Evolutionary conservation across 2,888 invertebrate genomes (phyloP), one percentile per base, ranked within the genome.

Genomic region (Philereme transversata): DNA sequence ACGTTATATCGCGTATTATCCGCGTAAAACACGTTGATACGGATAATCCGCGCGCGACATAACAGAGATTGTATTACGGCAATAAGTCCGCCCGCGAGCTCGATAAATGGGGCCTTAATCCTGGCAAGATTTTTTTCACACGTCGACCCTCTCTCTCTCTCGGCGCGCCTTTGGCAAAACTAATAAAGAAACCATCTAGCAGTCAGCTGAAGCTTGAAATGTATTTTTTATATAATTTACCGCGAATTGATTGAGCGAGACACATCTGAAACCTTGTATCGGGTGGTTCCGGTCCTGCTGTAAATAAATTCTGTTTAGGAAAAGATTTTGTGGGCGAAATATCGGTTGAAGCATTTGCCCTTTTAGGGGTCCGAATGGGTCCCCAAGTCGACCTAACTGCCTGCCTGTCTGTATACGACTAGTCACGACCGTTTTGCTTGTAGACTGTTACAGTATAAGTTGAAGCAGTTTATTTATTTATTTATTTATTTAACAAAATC

Each of bases 191-290:
- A 90, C 92, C 91, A 93, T 93, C 89, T 90, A 84, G 84, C 81
- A 73, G 88, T 77, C 90, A 88, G 87, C 91, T 92, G 87, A 87
- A 84, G 92, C 92, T 86, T 92, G 93, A 93, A 93, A 93, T 93
- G 92, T 93, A 90, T 92, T 93, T 93, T 93, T 93, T 93, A 93
- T 93, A 90, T 91, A 92, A 93, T 93, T 93, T 93, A 88, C 87
- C 86, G 76, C 87, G 88, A 77, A 90, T 87, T 90, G 92, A 92
- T 92, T 88, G 78, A 73, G 78, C 73, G 78, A 75, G 76, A 76
- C 79, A 79, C 83, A 83, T 82, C 81, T 84, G 82, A 84, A 82
- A 75, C 74, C 69, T 74, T 60, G 51, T 50, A 57, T 55, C 33
- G 51, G 46, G 11, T 48, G 43, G 10, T 8, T 55, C 38, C 35